A percentile compares a stretch with the other conserved stretches of the same genome.
Conservation (phyloP, 2,888 invertebrate species). For the Spodoptera picta region DNA sequence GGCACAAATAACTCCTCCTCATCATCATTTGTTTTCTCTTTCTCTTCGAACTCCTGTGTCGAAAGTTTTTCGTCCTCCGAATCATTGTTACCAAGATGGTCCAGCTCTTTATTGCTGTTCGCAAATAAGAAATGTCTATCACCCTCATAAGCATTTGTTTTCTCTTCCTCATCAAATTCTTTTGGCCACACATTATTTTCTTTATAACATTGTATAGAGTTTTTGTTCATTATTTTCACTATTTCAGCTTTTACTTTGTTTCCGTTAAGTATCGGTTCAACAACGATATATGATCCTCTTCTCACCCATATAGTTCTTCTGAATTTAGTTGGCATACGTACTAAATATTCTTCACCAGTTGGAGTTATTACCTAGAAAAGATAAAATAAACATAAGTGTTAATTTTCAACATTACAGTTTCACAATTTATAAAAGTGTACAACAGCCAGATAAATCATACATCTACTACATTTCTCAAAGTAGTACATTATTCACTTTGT, state of each 20-base stretch:
- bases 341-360: constrained; percentile 92
- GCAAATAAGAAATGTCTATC: constrained; percentile 59
- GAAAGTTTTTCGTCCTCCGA: no score
- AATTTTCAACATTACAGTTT: no score
- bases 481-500: no score
- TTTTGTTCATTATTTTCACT: constrained; percentile 91
- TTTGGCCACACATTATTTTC: constrained; percentile 84
- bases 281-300: constrained; percentile 95
- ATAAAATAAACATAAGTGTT: neutral
- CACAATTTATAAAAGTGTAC: no score
- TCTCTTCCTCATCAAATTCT: constrained; percentile 88
- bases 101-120: no score
- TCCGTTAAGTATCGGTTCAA: constrained; percentile 97
- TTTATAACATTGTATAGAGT: constrained; percentile 91
- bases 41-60: constrained; percentile 84
- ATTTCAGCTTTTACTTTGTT: constrained; percentile 98
- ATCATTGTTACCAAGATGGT: no score
- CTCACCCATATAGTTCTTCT: constrained; percentile 98
- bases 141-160: constrained; percentile 75
- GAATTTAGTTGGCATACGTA: constrained; percentile 98
- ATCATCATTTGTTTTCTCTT: constrained; percentile 81
- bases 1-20: constrained; percentile 28
- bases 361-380: constrained; percentile 88
- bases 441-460: no score
- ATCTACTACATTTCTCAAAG: no score